Percentiles rank a stretch among this genome's conserved stretches.
Evolutionary conservation across 2,888 invertebrate genomes (phyloP).

Genomic region (Drosophila peninsularis): DNA sequence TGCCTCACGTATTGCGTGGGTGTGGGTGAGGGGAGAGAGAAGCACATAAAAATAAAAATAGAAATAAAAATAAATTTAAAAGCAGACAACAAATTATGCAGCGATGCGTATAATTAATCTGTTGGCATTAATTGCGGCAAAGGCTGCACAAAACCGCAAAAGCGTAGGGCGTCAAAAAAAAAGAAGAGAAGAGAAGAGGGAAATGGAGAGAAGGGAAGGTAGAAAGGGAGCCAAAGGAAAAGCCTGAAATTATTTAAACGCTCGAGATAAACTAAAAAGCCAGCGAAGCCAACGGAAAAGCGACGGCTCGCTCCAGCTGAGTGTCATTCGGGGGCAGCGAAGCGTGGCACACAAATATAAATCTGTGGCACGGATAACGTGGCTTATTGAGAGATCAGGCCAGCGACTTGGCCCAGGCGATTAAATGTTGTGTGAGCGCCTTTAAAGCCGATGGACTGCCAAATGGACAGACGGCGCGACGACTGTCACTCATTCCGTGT

Average conservation of each 20-base stretch:
- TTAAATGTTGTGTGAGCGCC: constrained; percentile 54
- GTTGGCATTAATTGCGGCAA: constrained; percentile 78
- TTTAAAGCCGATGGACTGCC: constrained; percentile 57
- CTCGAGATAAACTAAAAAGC: constrained; percentile 66
- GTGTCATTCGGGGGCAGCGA: constrained; percentile 67
- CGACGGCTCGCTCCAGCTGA: constrained; percentile 25
- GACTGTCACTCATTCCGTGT: constrained; percentile 27
- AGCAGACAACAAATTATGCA: constrained; percentile 65
- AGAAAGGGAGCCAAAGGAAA: neutral
- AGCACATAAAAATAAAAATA: constrained; percentile 40
- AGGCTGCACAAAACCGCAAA: constrained; percentile 50
- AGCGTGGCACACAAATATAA: constrained; percentile 67
- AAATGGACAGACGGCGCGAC: constrained; percentile 8
- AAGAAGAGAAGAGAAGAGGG: neutral
- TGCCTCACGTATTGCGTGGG: constrained; percentile 15
- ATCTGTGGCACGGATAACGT: constrained; percentile 48
- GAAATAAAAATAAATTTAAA: constrained; percentile 60
- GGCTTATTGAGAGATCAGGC: constrained; percentile 52
- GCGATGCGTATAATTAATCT: constrained; percentile 79
- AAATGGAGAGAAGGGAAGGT: neutral
- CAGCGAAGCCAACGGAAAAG: constrained; percentile 7
- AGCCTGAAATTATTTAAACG: constrained; percentile 67
- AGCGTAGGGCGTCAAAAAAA: constrained; percentile 27
- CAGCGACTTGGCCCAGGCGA: constrained; percentile 22
- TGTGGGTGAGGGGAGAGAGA: neutral